Conservation (phyloP, 2,113 vertebrate species). For the Riparia riparia region DNA sequence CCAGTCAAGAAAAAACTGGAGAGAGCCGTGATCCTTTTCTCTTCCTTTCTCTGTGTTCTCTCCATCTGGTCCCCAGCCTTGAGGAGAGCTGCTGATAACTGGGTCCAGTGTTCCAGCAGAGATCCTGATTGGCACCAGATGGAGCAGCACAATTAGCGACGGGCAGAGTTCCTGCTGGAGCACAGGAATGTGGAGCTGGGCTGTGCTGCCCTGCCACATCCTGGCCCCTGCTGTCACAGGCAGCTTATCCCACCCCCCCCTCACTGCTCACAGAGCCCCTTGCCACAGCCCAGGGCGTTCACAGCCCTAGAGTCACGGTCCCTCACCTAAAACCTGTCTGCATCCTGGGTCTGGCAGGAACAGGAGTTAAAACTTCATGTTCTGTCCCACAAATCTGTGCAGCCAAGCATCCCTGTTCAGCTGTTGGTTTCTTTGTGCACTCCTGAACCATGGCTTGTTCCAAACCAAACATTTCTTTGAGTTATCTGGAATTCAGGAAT, state of each 20-base stretch:
- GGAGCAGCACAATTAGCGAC: background rate
- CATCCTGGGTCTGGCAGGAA: background rate
- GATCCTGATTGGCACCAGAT: background rate
- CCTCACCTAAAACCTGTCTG: background rate
- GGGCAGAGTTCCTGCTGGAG: background rate
- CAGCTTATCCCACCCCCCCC: accelerated
- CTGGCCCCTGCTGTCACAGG: background rate
- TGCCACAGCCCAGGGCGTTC: accelerated
- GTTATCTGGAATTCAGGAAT: background rate
- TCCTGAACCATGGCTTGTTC: background rate
- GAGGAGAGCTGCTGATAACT: background rate
- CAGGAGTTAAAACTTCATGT: background rate
- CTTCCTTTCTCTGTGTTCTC: background rate
- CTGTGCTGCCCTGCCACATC: background rate
- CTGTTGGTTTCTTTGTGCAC: accelerated
- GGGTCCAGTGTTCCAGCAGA: background rate
- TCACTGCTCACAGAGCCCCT: accelerated
- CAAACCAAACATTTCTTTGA: background rate
- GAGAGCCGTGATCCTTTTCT: background rate
- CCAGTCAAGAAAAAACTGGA: background rate
- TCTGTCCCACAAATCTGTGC: accelerated
- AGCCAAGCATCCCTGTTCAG: background rate
- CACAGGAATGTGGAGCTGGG: background rate
- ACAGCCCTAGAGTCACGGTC: accelerated
- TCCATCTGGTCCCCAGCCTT: background rate